Percentiles rank a stretch among this genome's conserved stretches.
Conservation (phyloP, 1,140 invertebrate genomes). For the Centruroides vittatus region DNA sequence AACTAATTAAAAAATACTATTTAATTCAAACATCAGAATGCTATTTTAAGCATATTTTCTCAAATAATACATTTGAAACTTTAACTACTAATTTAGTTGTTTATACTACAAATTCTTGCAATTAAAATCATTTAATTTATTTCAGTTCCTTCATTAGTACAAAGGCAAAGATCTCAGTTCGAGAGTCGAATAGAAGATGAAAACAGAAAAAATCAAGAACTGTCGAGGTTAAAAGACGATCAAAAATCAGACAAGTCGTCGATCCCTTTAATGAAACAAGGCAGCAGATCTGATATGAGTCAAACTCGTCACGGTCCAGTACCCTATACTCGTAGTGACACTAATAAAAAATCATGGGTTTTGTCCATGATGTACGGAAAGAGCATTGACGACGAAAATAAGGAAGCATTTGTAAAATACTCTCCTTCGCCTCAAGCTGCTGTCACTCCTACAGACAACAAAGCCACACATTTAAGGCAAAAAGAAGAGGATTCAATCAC, state of each 20-base stretch:
- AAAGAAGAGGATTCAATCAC: constrained; percentile 30
- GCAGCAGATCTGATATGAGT: neutral
- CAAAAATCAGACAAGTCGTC: neutral
- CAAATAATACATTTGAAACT: no score
- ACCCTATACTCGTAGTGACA: constrained; percentile 7
- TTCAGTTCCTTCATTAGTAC: constrained; percentile 5
- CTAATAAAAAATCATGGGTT: constrained; percentile 46
- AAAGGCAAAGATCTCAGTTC: constrained; percentile 1
- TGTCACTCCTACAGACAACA: no score
- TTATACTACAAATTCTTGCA: no score
- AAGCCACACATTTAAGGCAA: constrained; percentile 32
- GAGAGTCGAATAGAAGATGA: constrained; percentile 21
- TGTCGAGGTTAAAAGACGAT: constrained; percentile 22
- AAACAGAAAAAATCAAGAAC: constrained; percentile 22
- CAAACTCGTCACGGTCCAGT: neutral
- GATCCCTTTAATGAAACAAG: no score
- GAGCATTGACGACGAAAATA: constrained; percentile 5
- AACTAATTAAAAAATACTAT: no score
- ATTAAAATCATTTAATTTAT: no score
- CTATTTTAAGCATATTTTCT: no score
- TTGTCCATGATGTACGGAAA: constrained; percentile 35
- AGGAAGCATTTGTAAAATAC: neutral
- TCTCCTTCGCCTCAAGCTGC: no score
- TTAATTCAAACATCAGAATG: no score
- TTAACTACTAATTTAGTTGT: no score